Percentiles rank a stretch among this genome's conserved stretches.
phyloP scores from a whole-genome alignment of 2,113 vertebrate genomes.

The Anolis carolinensis region DNA sequence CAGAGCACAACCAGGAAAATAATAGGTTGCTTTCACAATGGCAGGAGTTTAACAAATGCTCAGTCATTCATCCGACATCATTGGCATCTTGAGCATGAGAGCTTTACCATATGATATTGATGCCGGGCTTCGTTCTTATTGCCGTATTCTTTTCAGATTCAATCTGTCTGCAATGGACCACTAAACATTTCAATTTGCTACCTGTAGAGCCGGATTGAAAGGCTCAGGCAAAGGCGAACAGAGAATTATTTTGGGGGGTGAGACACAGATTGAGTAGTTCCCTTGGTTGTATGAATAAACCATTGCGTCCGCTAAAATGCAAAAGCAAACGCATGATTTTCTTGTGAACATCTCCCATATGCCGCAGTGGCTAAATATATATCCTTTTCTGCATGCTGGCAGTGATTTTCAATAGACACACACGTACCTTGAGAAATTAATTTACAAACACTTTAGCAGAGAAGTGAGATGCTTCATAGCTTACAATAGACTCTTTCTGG shows the following conservation, averaged over 20 bases:
- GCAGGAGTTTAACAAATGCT: conserved; percentile 80
- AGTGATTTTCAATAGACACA: neutral
- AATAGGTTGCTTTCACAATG: conserved; percentile 79
- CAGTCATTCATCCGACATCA: conserved; percentile 67
- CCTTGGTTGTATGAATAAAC: conserved; percentile 52
- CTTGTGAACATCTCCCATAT: conserved; percentile 1
- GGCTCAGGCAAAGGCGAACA: conserved; percentile 38
- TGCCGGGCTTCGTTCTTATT: conserved; percentile 65
- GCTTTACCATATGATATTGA: conserved; percentile 61
- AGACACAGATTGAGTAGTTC: conserved; percentile 40
- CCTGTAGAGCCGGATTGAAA: conserved; percentile 65
- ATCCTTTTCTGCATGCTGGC: neutral
- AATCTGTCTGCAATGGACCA: conserved; percentile 66
- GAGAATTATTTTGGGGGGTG: conserved; percentile 57
- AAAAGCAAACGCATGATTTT: neutral
- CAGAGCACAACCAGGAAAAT: conserved; percentile 74
- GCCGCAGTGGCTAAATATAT: conserved; percentile 11
- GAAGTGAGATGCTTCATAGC: neutral
- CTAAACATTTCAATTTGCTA: conserved; percentile 78
- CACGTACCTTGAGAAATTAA: neutral
- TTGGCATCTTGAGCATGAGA: conserved; percentile 59
- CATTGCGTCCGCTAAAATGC: conserved; percentile 28
- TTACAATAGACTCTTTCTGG: neutral
- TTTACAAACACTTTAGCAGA: neutral
- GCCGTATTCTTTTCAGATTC: conserved; percentile 73